Evolutionary conservation across 2,888 invertebrate genomes (phyloP), one percentile per base, ranked within the genome.

Genomic region (Argynnis bischoffii): DNA sequence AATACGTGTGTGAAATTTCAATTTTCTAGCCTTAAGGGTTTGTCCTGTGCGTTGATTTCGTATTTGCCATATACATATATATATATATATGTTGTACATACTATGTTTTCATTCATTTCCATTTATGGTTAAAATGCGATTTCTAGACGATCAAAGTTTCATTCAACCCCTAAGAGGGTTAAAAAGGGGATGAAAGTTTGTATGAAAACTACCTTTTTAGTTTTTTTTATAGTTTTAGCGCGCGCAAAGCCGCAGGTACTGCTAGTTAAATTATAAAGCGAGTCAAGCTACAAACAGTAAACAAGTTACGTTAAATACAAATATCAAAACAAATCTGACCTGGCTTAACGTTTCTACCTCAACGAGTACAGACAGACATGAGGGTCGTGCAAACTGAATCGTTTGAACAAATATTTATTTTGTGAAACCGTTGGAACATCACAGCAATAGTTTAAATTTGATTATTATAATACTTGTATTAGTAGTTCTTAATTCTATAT

Each of bases 311-410:
- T 18, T 41, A 18, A 41, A 13, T 41, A 16, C 41, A 41, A 56
- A 18, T 46, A 56, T 56, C 41, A 56, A 41, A 56, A 41, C 56
- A 56, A 56, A 46, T 41, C 55, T 41, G 41, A 55, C 55, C 41
- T 55, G 55, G 0, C 56, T 56, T 56, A 18, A 21, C 18, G 56
- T 56, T 56, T 46, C 18, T 18, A 15, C 46, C 18, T 46, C 18
- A 41, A 56, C 15, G 18, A 18, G 18, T 41, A 41, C 35, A 8
- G 11, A 14, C 14, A 18, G 11, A 14, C 14, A 18, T 13, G 41
- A 56, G 46, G 56, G 18, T 55, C 41, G 56, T 46, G 56, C 14
- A 13, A 18, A 56, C 41, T 18, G 41, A 41, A 21, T 21, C 18
- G 56, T 46, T 56, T 26, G 8, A 26, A 55, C 35, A n/a, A 41